phyloP scores from a whole-genome alignment of 2,797 vertebrate genomes.

The Danio aesculapii region DNA sequence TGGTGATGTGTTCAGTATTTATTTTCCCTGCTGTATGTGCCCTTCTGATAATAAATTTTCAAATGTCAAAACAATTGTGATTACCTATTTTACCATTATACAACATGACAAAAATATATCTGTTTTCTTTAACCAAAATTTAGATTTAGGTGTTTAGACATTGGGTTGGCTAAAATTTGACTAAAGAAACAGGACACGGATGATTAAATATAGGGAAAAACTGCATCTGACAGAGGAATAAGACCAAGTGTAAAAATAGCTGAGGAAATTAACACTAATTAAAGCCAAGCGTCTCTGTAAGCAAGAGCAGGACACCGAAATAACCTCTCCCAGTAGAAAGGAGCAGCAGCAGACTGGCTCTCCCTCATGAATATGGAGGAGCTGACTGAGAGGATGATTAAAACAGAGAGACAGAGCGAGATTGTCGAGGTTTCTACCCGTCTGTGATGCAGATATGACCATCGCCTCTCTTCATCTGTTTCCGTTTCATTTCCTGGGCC shows the following conservation, averaged over 20 bases:
- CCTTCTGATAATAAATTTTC: too few species aligned
- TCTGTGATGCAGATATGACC: constrained; percentile 16
- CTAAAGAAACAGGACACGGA: neutral
- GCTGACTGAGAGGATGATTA: constrained; percentile 42
- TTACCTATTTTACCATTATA: too few species aligned
- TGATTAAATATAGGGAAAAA: neutral
- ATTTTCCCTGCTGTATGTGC: too few species aligned
- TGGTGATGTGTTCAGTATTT: too few species aligned
- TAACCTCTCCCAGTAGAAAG: constrained; percentile 42
- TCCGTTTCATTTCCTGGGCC: neutral
- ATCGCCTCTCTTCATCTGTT: neutral
- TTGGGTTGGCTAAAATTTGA: too few species aligned
- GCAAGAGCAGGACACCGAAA: constrained; percentile 50
- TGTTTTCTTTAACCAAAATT: too few species aligned
- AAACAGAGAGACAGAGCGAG: neutral
- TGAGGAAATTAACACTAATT: neutral
- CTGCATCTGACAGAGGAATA: too few species aligned
- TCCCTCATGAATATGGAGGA: constrained; percentile 53
- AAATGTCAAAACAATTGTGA: too few species aligned
- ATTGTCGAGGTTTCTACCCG: neutral
- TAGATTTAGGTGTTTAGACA: too few species aligned
- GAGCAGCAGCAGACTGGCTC: neutral
- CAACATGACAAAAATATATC: too few species aligned
- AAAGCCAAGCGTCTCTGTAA: constrained; percentile 40
- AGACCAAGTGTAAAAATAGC: neutral